phyloP scores from a whole-genome alignment of 2,888 invertebrate genomes.

The Apodemia zela region DNA sequence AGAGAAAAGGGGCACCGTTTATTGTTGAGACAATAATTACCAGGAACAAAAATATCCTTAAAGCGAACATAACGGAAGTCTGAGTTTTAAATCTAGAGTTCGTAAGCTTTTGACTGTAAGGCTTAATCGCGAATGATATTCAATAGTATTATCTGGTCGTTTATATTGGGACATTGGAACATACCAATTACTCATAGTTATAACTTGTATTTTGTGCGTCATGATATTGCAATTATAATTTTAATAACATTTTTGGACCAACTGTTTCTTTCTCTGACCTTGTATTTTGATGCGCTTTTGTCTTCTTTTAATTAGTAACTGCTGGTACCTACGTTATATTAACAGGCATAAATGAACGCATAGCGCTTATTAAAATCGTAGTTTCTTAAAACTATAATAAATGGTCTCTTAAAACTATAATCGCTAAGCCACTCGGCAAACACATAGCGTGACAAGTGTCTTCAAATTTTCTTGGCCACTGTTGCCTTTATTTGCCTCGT shows the following conservation, averaged over 20 bases:
- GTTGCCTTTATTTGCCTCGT: too few relatives aligned
- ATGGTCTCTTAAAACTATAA: too few relatives aligned
- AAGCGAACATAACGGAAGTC: conserved; percentile 13
- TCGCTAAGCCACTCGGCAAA: too few relatives aligned
- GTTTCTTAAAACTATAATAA: too few relatives aligned
- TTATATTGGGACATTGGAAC: conserved; percentile 13
- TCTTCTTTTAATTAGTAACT: neutral
- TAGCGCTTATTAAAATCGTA: too few relatives aligned
- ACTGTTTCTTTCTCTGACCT: neutral
- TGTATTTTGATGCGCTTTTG: neutral
- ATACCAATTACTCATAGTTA: conserved; percentile 2
- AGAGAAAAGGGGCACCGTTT: conserved; percentile 8
- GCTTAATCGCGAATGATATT: conserved; percentile 1
- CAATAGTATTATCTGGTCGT: neutral
- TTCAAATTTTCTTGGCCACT: too few relatives aligned
- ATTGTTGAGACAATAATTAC: neutral
- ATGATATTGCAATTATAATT: neutral
- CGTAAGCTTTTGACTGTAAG: conserved; percentile 6
- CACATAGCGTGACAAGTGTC: too few relatives aligned
- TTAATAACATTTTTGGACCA: neutral
- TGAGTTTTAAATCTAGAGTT: neutral
- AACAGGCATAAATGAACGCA: too few relatives aligned
- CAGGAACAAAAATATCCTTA: conserved; percentile 3
- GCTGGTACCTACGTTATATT: too few relatives aligned
- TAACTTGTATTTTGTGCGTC: conserved; percentile 10